Evolutionary conservation across 2,113 vertebrate species (phyloP).

Genomic region (Rhabdomys dilectus): DNA sequence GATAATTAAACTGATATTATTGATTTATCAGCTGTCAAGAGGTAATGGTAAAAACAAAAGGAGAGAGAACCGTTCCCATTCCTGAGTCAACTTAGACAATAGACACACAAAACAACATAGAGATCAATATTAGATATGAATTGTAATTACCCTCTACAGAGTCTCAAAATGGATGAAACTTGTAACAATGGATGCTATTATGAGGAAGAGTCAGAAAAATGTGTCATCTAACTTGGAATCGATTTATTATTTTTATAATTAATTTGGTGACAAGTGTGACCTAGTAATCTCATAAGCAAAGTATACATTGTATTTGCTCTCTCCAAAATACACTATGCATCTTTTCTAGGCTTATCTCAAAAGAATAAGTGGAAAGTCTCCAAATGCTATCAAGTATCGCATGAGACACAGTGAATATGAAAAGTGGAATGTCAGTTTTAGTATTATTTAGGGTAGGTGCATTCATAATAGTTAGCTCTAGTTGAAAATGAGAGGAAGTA

Average conservation of each 20-base stretch:
- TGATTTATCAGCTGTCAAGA: neutral
- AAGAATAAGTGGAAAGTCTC: neutral
- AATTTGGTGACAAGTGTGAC: neutral
- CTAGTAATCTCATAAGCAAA: neutral
- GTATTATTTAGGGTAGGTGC: neutral
- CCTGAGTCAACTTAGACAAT: neutral
- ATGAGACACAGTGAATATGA: neutral
- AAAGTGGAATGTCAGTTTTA: neutral
- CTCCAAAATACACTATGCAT: neutral
- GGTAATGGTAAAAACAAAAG: neutral
- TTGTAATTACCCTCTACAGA: neutral
- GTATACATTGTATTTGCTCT: neutral
- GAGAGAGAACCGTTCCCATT: neutral
- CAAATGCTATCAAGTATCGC: neutral
- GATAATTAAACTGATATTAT: neutral
- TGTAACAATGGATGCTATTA: neutral
- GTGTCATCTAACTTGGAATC: neutral
- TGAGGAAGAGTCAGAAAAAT: neutral
- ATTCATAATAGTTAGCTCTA: neutral
- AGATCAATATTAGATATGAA: neutral
- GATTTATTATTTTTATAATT: constrained; percentile 18
- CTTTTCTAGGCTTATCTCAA: neutral
- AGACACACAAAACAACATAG: neutral
- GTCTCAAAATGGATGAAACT: neutral
- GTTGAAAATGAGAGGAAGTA: neutral